Percentiles rank a stretch among this genome's conserved stretches.
These are phyloP conservation scores for Baronia brevicornis DNA, from an alignment of 2,888 invertebrate species.

Conservation along the genomic window DNA sequence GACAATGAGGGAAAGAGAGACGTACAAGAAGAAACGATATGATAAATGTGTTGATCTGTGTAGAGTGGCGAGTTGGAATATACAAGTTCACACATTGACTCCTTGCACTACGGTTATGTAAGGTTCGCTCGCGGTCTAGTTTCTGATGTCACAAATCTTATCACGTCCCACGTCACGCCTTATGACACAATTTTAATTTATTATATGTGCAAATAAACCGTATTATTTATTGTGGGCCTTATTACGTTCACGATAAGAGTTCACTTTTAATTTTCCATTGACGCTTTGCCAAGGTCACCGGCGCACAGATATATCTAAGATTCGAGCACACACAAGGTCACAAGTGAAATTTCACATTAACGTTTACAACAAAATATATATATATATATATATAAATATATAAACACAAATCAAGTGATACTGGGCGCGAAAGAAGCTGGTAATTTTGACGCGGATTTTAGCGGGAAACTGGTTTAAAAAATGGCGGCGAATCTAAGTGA, in stretches of 20 bases:
- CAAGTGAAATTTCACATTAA: too few relatives aligned
- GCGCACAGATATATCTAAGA: slow-evolving; percentile 12
- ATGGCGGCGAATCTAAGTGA: slow-evolving; percentile 28
- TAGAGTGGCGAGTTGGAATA: too few relatives aligned
- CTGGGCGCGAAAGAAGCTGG: slow-evolving; percentile 18
- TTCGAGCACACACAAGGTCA: slow-evolving; percentile 12
- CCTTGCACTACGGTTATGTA: too few relatives aligned
- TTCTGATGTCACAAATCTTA: slow-evolving; percentile 6
- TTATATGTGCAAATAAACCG: background rate
- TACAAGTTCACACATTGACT: too few relatives aligned
- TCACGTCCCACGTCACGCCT: slow-evolving; percentile 4
- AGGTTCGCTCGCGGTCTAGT: too few relatives aligned
- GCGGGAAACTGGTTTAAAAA: slow-evolving; percentile 15
- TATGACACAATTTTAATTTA: background rate
- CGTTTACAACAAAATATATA: slow-evolving; percentile 8
- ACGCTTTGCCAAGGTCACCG: slow-evolving; percentile 12
- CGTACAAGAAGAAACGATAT: too few relatives aligned
- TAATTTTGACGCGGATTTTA: slow-evolving; percentile 17
- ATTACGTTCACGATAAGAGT: slow-evolving; percentile 12
- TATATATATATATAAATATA: slow-evolving; percentile 5
- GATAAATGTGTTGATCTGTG: too few relatives aligned
- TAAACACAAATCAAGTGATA: background rate
- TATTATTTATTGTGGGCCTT: slow-evolving; percentile 1
- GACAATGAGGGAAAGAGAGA: too few relatives aligned
- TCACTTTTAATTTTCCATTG: slow-evolving; percentile 13